Percentiles rank a stretch among this genome's conserved stretches.
phyloP scores from a whole-genome alignment of 2,113 vertebrate genomes.

The Brachypteracias leptosomus region DNA sequence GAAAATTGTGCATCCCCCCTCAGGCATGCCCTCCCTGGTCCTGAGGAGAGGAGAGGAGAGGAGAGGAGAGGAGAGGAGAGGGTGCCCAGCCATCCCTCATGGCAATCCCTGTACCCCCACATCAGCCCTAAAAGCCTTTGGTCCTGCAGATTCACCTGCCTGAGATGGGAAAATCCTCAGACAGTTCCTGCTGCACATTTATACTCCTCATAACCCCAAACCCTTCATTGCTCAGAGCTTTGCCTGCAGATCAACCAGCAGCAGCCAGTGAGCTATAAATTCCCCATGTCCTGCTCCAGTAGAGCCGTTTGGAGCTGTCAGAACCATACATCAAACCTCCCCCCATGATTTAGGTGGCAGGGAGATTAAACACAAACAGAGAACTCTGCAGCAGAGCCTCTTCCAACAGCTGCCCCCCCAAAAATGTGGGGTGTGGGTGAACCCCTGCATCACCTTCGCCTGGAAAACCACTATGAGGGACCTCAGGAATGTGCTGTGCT shows the following conservation, averaged over 20 bases:
- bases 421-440: not conserved
- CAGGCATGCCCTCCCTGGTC: accelerated
- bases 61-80: not conserved
- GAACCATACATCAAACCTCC: conserved; percentile 22
- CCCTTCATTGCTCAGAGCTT: not conserved
- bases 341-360: not conserved
- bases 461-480: accelerated
- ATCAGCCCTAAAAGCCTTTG: not conserved
- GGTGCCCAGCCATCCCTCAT: accelerated
- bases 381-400: not conserved
- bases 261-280: not conserved
- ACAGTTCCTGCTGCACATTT: not conserved
- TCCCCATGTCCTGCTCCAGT: not conserved
- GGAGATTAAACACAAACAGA: not conserved
- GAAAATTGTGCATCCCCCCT: not conserved
- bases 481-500: accelerated
- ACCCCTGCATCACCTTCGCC: not conserved
- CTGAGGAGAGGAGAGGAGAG: not conserved
- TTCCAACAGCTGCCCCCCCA: not conserved
- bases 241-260: not conserved
- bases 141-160: not conserved
- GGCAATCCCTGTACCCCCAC: accelerated
- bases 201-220: conserved; percentile 4
- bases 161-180: not conserved
- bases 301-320: not conserved